These are phyloP conservation scores for Zophobas atratus DNA, from an alignment of 1,140 invertebrate species.

Conservation along the genomic window DNA sequence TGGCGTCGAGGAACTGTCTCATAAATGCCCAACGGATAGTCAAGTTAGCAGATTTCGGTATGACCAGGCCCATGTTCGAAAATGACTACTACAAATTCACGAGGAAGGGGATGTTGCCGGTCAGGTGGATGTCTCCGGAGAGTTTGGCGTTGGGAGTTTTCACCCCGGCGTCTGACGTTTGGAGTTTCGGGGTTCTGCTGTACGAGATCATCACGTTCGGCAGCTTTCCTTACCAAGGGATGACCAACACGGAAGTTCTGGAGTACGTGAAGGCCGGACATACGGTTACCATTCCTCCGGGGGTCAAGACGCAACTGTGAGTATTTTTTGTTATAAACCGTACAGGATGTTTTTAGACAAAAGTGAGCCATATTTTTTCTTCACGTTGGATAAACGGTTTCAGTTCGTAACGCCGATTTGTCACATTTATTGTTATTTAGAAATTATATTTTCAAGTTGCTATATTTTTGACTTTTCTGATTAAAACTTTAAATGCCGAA, in stretches of 20 bases:
- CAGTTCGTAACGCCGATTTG: neutral
- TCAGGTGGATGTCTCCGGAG: slow-evolving; percentile 95
- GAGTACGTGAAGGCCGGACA: slow-evolving; percentile 84
- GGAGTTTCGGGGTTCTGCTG: slow-evolving; percentile 88
- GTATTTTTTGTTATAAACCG: slow-evolving; percentile 64
- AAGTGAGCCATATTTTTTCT: too few relatives aligned
- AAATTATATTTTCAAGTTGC: too few relatives aligned
- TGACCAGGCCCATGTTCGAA: slow-evolving; percentile 90
- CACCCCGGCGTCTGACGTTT: slow-evolving; percentile 87
- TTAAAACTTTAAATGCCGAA: too few relatives aligned
- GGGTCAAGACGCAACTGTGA: slow-evolving; percentile 85
- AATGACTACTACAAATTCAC: slow-evolving; percentile 92
- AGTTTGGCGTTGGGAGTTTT: slow-evolving; percentile 86
- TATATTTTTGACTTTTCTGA: too few relatives aligned
- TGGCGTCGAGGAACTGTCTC: slow-evolving; percentile 91
- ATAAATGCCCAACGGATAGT: slow-evolving; percentile 86
- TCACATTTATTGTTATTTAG: too few relatives aligned
- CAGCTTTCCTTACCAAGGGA: slow-evolving; percentile 89
- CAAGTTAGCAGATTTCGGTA: slow-evolving; percentile 94
- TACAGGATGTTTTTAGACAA: too few relatives aligned
- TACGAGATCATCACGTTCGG: slow-evolving; percentile 92
- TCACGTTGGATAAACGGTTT: neutral
- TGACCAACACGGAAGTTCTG: slow-evolving; percentile 88
- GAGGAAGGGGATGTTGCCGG: slow-evolving; percentile 86
- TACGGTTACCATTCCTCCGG: slow-evolving; percentile 79